A percentile compares a stretch with the other conserved stretches of the same genome.
Evolutionary conservation across 1,140 invertebrate genomes (phyloP).

Genomic region (Helicoverpa zea): DNA sequence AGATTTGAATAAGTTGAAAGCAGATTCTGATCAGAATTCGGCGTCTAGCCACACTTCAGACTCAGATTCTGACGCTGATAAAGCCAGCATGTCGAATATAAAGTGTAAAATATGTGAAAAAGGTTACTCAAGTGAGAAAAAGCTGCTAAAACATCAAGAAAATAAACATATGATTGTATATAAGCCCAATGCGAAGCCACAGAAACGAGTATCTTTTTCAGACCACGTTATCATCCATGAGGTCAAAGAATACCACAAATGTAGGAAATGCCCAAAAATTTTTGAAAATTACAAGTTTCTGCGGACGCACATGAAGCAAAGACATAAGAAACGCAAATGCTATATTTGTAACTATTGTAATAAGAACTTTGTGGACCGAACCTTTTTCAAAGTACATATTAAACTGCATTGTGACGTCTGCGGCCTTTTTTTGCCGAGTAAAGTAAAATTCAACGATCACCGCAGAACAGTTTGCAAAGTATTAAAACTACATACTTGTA

Average conservation of each 20-base stretch:
- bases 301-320: conserved; percentile 71
- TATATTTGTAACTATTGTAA: conserved; percentile 79
- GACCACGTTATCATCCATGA: conserved; percentile 75
- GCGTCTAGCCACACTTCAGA: neutral
- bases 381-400: conserved; percentile 80
- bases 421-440: conserved; percentile 64
- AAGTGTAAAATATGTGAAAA: conserved; percentile 76
- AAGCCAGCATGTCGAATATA: conserved; percentile 51
- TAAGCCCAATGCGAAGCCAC: conserved; percentile 52
- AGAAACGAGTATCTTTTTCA: conserved; percentile 77
- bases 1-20: conserved; percentile 62
- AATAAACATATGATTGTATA: conserved; percentile 75
- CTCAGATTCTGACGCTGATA: conserved; percentile 46
- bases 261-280: conserved; percentile 76
- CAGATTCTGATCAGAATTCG: conserved; percentile 46
- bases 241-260: conserved; percentile 74
- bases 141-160: conserved; percentile 68
- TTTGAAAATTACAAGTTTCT: conserved; percentile 70
- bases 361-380: conserved; percentile 75
- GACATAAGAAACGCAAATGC: conserved; percentile 78
- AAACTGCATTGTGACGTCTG: conserved; percentile 77
- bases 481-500: conserved; percentile 69
- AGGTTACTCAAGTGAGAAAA: conserved; percentile 66
- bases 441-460: conserved; percentile 65
- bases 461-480: conserved; percentile 63